Evolutionary conservation across 2,113 vertebrate species (phyloP).

Genomic region (Stegostoma tigrinum): DNA sequence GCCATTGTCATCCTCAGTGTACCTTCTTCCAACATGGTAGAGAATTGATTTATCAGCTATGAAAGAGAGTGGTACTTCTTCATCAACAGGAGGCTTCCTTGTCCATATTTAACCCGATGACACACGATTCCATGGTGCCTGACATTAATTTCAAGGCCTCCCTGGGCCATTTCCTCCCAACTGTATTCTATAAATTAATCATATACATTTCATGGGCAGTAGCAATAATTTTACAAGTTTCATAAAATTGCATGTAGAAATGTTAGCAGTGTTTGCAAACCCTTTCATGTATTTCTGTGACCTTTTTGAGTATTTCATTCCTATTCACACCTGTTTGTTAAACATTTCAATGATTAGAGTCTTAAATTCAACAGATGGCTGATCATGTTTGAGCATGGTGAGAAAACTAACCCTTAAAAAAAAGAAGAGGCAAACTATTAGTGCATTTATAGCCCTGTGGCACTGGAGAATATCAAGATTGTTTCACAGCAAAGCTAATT

Average conservation of each 20-base stretch:
- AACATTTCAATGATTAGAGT: not conserved
- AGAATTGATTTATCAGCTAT: too few species aligned
- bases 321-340: slow-evolving; percentile 7
- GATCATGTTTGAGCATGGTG: not conserved
- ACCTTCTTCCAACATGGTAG: too few species aligned
- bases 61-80: too few species aligned
- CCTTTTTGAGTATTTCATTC: slow-evolving; percentile 12
- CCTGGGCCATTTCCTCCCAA: too few species aligned
- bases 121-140: too few species aligned
- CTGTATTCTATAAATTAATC: not conserved
- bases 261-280: not conserved
- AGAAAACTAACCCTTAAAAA: not conserved
- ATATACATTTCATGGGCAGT: not conserved
- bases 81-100: too few species aligned
- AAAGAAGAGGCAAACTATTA: not conserved
- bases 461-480: not conserved
- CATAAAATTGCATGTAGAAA: not conserved
- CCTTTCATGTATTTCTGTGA: not conserved
- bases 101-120: too few species aligned
- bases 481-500: slow-evolving; percentile 13
- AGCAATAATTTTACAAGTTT: not conserved
- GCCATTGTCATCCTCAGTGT: too few species aligned
- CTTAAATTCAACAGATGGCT: slow-evolving; percentile 10
- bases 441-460: not conserved
- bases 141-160: too few species aligned